Base-by-base conservation (phyloP, 2,113 vertebrate species). In the Rhea americana region DNA sequence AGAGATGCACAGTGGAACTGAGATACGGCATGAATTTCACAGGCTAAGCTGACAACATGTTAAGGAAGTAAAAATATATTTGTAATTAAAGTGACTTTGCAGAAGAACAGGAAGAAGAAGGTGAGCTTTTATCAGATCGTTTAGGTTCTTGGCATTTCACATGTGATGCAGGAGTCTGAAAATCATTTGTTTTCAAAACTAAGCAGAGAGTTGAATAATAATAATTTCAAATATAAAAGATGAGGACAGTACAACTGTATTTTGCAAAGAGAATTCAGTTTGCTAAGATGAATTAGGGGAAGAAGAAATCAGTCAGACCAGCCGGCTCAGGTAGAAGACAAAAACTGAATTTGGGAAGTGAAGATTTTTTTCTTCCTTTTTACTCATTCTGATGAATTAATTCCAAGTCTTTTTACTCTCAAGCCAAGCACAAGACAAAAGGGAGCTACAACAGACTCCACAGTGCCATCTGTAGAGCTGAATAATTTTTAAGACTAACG, bases 261-360 rank as follows among this genome's bases (percentile, higher is more conserved):
- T 83, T 67, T 25, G 70, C 79, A 50, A 43, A 53, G 21, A 39
- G 22, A 18, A 72, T 41, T 78, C 66, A 15, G 28, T 51, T 73
- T 91, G 66, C 39, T 62, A 82, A 43, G 53, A 63, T 43, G 83
- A 88, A 61, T 13, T 28, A 53, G 13, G 37, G 1, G 88, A 72
- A 59, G 80, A 24, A 67, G 3, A 68, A 61, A 86, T n/a, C 20
- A 83, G 6, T 3, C 63, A 58, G 30, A 68, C 37, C 32, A 73
- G 62, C 12, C 87, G 13, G 25, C 47, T 91, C 78, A 73, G 58
- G 78, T 90, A 26, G 53, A 87, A 93, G 68, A 87, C 45, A 82
- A 25, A 59, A 53, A 74, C 15, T 6, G 9, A 28, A 20, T 77
- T 80, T 91, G 73, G 51, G 77, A 87, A 80, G 47, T 25, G 20